Percentiles rank a stretch among this genome's conserved stretches.
Conservation (phyloP, 2,888 invertebrate species). For the Tipula lateralis region DNA sequence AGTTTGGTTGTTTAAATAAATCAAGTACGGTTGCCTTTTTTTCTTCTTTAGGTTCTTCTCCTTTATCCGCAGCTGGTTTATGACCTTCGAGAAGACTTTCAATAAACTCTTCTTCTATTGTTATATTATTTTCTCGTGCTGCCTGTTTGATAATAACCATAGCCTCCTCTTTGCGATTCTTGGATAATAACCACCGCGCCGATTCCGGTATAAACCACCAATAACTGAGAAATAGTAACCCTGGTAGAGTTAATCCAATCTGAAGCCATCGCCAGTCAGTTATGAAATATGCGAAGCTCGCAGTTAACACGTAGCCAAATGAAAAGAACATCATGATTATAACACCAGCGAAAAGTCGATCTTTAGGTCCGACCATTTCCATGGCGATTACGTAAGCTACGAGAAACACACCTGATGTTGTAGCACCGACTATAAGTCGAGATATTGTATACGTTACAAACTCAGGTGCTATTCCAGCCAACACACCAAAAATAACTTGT, state of each 20-base stretch:
- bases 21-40: constrained; percentile 52
- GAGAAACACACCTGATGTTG: constrained; percentile 70
- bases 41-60: constrained; percentile 37
- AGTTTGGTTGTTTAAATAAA: constrained; percentile 59
- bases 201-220: constrained; percentile 76
- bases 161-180: constrained; percentile 59
- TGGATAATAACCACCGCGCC: constrained; percentile 64
- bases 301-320: constrained; percentile 63
- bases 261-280: constrained; percentile 66
- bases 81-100: constrained; percentile 52
- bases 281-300: constrained; percentile 62
- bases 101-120: constrained; percentile 53
- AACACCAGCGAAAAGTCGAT: constrained; percentile 64
- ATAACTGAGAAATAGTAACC: constrained; percentile 61
- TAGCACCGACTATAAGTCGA: constrained; percentile 64
- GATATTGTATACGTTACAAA: constrained; percentile 62
- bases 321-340: constrained; percentile 72
- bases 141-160: constrained; percentile 58
- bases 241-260: constrained; percentile 64
- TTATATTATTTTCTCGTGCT: constrained; percentile 60
- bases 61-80: constrained; percentile 39
- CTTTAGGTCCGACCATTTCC: constrained; percentile 69
- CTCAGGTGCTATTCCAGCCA: constrained; percentile 63
- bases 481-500: constrained; percentile 62
- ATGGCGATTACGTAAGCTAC: constrained; percentile 74